These are phyloP conservation scores for Solen grandis DNA, from an alignment of 1,140 invertebrate species.

Conservation along the genomic window DNA sequence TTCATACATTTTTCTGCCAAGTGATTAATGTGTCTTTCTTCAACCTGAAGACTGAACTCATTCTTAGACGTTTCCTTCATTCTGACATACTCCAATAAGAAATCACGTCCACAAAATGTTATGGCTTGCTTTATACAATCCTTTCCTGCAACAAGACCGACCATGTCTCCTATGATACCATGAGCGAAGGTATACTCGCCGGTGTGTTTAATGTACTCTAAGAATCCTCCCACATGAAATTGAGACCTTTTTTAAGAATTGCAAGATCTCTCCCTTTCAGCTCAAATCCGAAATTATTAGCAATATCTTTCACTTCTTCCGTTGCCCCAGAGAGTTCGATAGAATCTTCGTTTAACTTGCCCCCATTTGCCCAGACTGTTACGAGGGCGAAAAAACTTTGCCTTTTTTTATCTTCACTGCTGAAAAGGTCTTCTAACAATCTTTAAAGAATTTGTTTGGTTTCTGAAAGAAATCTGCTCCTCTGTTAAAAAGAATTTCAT, in stretches of 20 bases:
- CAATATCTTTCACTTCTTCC: background rate
- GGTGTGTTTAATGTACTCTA: background rate
- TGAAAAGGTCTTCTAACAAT: slow-evolving; percentile 13
- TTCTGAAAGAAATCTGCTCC: slow-evolving; percentile 3
- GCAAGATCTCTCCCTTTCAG: background rate
- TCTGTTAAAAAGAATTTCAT: background rate
- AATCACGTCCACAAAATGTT: slow-evolving; percentile 7
- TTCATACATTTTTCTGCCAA: background rate
- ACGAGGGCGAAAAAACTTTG: slow-evolving; percentile 15
- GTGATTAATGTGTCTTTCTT: background rate
- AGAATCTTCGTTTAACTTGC: background rate
- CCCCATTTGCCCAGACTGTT: background rate
- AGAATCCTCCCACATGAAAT: background rate
- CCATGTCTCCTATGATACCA: slow-evolving; percentile 26
- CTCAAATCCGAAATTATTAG: background rate
- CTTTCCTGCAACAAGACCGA: slow-evolving; percentile 7
- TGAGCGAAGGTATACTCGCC: slow-evolving; percentile 24
- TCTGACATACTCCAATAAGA: slow-evolving; percentile 11
- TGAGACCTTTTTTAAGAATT: background rate
- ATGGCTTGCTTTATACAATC: background rate
- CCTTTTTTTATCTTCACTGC: background rate
- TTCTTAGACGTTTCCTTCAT: background rate
- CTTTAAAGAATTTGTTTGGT: slow-evolving; percentile 1
- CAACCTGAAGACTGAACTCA: background rate
- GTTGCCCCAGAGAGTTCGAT: background rate